Evolutionary conservation across 2,797 vertebrate genomes (phyloP).

Genomic region (Tokudaia muenninki): DNA sequence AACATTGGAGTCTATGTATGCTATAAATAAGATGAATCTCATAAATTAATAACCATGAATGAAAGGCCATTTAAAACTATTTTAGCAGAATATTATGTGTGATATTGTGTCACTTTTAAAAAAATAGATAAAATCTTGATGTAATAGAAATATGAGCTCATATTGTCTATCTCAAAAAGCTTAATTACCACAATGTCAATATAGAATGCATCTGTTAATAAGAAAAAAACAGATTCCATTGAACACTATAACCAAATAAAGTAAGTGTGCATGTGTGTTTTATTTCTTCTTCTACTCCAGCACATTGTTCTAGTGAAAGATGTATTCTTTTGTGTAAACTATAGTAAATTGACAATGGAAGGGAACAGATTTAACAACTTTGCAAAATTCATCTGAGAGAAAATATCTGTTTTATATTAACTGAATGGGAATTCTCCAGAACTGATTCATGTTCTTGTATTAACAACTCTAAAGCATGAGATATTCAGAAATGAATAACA

Average conservation of each 20-base stretch:
- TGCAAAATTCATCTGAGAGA: constrained; percentile 41
- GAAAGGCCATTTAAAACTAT: not conserved
- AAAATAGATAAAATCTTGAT: not conserved
- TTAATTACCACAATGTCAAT: not conserved
- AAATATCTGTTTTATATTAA: constrained; percentile 70
- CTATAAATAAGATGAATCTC: not conserved
- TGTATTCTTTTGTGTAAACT: not conserved
- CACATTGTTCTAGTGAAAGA: not conserved
- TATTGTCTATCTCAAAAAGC: not conserved
- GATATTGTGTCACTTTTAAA: not conserved
- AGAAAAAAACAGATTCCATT: not conserved
- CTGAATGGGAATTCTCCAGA: constrained; percentile 52
- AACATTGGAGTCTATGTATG: not conserved
- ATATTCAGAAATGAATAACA: constrained; percentile 67
- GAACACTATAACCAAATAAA: not conserved
- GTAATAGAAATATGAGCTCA: not conserved
- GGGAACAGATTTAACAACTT: not conserved
- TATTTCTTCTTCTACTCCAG: not conserved
- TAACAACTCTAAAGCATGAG: constrained; percentile 72
- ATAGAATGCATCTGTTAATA: not conserved
- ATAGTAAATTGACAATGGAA: constrained; percentile 43
- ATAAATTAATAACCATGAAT: not conserved
- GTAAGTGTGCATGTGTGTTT: not conserved
- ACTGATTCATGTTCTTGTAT: constrained; percentile 61
- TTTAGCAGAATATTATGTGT: not conserved